Percentiles rank a stretch among this genome's conserved stretches.
These are phyloP conservation scores for Dromococcyx pavoninus DNA, from an alignment of 2,797 vertebrate species.

Conservation along the genomic window DNA sequence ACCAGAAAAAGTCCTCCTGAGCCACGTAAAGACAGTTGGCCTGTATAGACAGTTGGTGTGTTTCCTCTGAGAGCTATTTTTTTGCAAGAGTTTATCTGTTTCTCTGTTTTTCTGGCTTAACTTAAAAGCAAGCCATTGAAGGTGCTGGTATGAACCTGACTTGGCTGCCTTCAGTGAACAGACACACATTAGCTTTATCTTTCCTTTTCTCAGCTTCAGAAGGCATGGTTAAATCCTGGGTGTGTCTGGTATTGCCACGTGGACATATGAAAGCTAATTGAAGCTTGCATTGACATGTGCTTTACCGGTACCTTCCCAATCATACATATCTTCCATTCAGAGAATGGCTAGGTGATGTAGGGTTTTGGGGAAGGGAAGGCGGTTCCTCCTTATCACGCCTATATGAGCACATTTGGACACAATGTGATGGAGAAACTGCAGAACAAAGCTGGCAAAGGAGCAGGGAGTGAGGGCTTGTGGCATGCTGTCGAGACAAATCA, in stretches of 20 bases:
- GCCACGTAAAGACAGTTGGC: not conserved
- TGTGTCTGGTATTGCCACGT: not conserved
- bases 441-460: not conserved
- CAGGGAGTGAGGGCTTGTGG: not conserved
- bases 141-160: not conserved
- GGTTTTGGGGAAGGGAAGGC: not conserved
- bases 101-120: not conserved
- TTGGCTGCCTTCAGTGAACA: not conserved
- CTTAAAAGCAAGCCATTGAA: not conserved
- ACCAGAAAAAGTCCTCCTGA: not conserved
- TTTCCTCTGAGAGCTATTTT: not conserved
- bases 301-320: not conserved
- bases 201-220: not conserved
- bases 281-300: not conserved
- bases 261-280: not conserved
- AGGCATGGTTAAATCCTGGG: not conserved
- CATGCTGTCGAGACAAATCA: not conserved
- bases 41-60: not conserved
- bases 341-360: not conserved
- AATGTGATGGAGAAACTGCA: not conserved
- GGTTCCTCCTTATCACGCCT: not conserved
- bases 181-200: not conserved
- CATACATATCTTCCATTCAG: rapidly evolving
- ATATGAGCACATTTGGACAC: not conserved
- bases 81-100: not conserved